Base-by-base conservation (phyloP, 2,888 invertebrate genomes). In the Catocala fraxini region DNA sequence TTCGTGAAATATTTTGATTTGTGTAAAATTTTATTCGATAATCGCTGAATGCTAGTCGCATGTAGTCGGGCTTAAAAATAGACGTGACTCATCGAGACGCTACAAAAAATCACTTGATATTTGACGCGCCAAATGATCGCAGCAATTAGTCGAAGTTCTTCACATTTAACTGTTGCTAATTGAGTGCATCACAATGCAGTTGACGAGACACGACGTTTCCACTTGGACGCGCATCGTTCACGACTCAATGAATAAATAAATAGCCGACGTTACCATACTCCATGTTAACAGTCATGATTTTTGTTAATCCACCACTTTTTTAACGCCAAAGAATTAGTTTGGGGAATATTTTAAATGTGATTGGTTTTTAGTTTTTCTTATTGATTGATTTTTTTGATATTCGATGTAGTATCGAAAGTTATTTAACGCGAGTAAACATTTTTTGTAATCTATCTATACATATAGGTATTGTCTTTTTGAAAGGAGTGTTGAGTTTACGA, bases 181-280 rank as follows among this genome's bases (percentile, higher is more conserved):
- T 90, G 91, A 87, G 81, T 80, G 85, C 89, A 86, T 87, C 86
- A 89, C 87, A 88, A 90, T 90, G 90, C 87, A 87, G 70, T 71
- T 71, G 74, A 73, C 76, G 81, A 83, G 86, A 86, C 84, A 83
- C 82, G 80, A 80, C 77, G 70, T 78, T 89, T 88, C 86, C 88
- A 88, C 87, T 85, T 80, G 81, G 82, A 79, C 84, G 88, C 83
- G 73, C 79, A 72, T 76, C 81, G 80, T 86, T 89, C 82, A 81
- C 88, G 85, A 84, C 76, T 83, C 88, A 86, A 78, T 90, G 90
- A 89, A 91, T 91, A 87, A 89, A 89, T 89, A 89, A 91, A 91
- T 91, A 88, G 87, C 89, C 84, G 79, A 79, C 75, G 79, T 75
- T 68, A 61, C 70, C 77, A 80, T 75, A 77, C 75, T 66, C 63